Conservation (phyloP, 2,888 invertebrate species). For the Phyllotreta cruciferae region DNA sequence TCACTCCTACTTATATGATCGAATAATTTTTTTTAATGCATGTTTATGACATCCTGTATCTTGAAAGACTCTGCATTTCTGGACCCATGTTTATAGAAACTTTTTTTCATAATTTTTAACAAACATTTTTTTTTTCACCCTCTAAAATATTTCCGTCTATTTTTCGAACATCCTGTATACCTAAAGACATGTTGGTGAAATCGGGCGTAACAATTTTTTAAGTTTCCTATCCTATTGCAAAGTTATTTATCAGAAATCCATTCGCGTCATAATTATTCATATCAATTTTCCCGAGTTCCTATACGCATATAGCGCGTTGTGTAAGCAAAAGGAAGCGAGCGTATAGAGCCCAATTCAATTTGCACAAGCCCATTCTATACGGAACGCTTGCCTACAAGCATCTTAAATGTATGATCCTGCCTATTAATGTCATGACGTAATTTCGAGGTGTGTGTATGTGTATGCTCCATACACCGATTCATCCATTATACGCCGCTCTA, state of each 20-base stretch:
- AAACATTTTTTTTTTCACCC: no score
- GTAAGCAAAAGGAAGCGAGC: constrained; percentile 23
- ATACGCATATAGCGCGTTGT: constrained; percentile 10
- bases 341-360: constrained; percentile 41
- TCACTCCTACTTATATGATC: no score
- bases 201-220: no score
- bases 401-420: constrained; percentile 50
- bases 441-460: constrained; percentile 51
- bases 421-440: constrained; percentile 57
- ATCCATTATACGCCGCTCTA: constrained; percentile 54
- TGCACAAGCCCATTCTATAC: constrained; percentile 29
- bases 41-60: no score
- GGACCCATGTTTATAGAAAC: no score
- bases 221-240: no score
- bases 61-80: no score
- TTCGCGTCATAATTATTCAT: constrained; percentile 28
- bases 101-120: no score
- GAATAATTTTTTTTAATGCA: no score
- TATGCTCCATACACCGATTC: constrained; percentile 50
- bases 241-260: constrained; percentile 13
- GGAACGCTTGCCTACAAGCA: constrained; percentile 34
- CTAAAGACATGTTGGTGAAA: no score
- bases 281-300: constrained; percentile 16
- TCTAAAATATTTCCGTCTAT: no score
- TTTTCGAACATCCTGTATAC: no score